Conservation (phyloP, 2,888 invertebrate species). For the Drosophila phalerata region DNA sequence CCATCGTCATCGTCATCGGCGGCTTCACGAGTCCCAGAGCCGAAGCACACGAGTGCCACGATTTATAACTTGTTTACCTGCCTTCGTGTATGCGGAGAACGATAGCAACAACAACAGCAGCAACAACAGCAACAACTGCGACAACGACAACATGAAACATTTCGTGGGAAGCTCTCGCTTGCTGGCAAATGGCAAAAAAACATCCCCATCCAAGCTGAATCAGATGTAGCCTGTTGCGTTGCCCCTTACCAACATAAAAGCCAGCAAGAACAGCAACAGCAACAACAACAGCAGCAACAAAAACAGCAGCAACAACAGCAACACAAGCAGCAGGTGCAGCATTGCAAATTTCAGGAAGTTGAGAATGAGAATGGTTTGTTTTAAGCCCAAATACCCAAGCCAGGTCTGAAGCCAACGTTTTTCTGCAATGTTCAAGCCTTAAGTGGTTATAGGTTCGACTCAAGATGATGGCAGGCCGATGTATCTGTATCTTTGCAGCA, state of each 20-base stretch:
- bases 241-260: slow-evolving; percentile 16
- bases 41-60: slow-evolving; percentile 58
- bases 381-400: slow-evolving; percentile 22
- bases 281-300: slow-evolving; percentile 4
- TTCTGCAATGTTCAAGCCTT: slow-evolving; percentile 20
- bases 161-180: slow-evolving; percentile 53
- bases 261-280: slow-evolving; percentile 7
- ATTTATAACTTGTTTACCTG: slow-evolving; percentile 85
- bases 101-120: slow-evolving; percentile 21
- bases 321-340: slow-evolving; percentile 48
- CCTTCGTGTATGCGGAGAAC: slow-evolving; percentile 57
- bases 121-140: slow-evolving; percentile 7
- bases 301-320: background rate
- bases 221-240: slow-evolving; percentile 65
- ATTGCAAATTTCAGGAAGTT: slow-evolving; percentile 24
- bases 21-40: slow-evolving; percentile 65
- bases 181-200: slow-evolving; percentile 40
- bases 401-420: slow-evolving; percentile 9
- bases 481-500: slow-evolving; percentile 42
- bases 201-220: slow-evolving; percentile 67
- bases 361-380: slow-evolving; percentile 25
- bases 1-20: slow-evolving; percentile 51
- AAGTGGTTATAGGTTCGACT: slow-evolving; percentile 29
- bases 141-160: slow-evolving; percentile 21
- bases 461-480: slow-evolving; percentile 50